phyloP scores from a whole-genome alignment of 2,797 vertebrate species.

The Carduelis carduelis region DNA sequence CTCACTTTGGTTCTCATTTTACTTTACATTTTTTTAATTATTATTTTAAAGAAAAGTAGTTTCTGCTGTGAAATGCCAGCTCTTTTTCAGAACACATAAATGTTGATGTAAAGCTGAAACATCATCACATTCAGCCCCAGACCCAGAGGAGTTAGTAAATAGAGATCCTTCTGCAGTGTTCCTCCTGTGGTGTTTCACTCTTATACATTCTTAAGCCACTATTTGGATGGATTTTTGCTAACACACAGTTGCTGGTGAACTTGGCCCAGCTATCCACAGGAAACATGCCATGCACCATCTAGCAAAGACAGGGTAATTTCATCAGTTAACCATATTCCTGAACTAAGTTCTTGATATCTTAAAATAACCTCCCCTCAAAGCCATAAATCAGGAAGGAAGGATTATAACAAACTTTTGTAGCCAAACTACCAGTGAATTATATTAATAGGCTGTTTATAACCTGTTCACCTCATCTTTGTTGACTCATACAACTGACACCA shows the following conservation, averaged over 20 bases:
- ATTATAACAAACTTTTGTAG: not conserved
- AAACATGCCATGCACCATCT: not conserved
- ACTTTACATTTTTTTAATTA: not conserved
- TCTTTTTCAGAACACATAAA: not conserved
- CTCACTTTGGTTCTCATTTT: not conserved
- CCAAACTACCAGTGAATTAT: not conserved
- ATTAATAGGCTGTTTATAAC: not conserved
- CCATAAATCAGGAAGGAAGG: not conserved
- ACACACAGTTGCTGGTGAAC: not conserved
- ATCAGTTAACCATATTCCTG: not conserved
- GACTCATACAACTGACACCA: not conserved
- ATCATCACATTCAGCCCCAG: accelerated
- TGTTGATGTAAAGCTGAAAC: not conserved
- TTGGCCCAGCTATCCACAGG: not conserved
- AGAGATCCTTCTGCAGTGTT: not conserved
- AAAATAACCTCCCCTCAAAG: slow-evolving; percentile 7
- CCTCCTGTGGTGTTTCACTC: accelerated
- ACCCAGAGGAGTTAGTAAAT: not conserved
- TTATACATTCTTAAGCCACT: not conserved
- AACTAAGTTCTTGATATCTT: not conserved
- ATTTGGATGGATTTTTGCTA: not conserved
- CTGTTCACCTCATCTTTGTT: not conserved
- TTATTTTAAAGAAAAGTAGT: not conserved
- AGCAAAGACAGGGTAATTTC: not conserved
- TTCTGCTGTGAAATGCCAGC: not conserved